Evolutionary conservation across 2,888 invertebrate genomes (phyloP), one percentile per base, ranked within the genome.

Genomic region (Teinopalpus imperialis): DNA sequence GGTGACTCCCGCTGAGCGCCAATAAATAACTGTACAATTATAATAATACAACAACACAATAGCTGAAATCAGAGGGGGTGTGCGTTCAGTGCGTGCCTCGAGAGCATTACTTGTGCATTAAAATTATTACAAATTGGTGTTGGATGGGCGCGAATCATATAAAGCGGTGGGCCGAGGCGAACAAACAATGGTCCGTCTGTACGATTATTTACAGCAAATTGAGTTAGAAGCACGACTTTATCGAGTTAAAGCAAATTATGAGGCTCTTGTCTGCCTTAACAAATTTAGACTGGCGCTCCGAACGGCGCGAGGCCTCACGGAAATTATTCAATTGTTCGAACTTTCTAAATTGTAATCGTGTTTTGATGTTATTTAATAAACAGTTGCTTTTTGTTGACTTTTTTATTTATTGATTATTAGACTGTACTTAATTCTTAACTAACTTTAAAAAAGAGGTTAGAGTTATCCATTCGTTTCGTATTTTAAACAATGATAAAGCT

Each of bases 111-210:
- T 69, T 62, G 60, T 65, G 60, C 79, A 81, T 81, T 80, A 80
- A 81, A 86, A 75, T 82, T 71, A 79, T 83, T 78, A 81, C 82
- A 81, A 86, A 85, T 85, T 72, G 71, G 57, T 56, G 68, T 71
- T 61, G 67, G 66, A 81, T 75, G 75, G 74, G 68, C 67, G 66
- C 73, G 74, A 81, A 76, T 69, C 69, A 69, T 70, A 77, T 75
- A 71, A 74, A 54, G 54, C 54, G 45, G 53, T 50, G 14, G 36
- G 32, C 12, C 7, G 24, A 20, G 13, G 29, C 16, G 29, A 16
- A 49, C 69, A 70, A 74, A 80, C 76, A 78, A 74, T 66, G 60
- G 44, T 51, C 57, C 46, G 51, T 54, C 59, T 51, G 58, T 41
- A 46, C 45, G 62, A 69, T 74, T 75, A 74, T 77, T 79, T 69